A percentile compares a stretch with the other conserved stretches of the same genome.
phyloP scores from a whole-genome alignment of 2,113 vertebrate genomes.

The Uria aalge region DNA sequence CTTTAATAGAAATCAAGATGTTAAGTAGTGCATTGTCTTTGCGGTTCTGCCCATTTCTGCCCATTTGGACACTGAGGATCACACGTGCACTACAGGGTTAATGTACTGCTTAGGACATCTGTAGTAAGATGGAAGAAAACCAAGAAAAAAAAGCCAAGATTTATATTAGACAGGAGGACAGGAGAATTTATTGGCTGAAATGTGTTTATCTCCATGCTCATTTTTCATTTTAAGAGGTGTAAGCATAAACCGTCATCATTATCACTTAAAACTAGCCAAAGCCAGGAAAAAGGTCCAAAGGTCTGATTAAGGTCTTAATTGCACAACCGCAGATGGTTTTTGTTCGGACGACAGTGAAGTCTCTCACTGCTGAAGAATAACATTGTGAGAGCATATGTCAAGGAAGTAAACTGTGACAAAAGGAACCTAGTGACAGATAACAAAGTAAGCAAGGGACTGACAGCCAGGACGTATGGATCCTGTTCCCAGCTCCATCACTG shows the following conservation, averaged over 20 bases:
- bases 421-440: neutral
- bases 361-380: neutral
- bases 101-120: neutral
- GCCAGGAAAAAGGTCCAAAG: neutral
- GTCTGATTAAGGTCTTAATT: neutral
- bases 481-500: neutral
- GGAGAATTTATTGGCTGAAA: neutral
- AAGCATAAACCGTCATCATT: neutral
- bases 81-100: neutral
- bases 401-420: neutral
- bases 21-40: neutral
- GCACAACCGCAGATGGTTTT: constrained; percentile 8
- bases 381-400: neutral
- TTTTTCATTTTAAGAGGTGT: constrained; percentile 10
- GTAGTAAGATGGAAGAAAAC: neutral
- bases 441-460: neutral
- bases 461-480: neutral
- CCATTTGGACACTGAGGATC: neutral
- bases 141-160: neutral
- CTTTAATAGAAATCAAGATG: neutral
- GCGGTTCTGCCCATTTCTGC: neutral
- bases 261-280: neutral
- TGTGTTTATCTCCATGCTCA: neutral
- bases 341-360: neutral
- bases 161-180: neutral